Evolutionary conservation across 2,797 vertebrate genomes (phyloP).

Genomic region (Centroberyx gerrardi): DNA sequence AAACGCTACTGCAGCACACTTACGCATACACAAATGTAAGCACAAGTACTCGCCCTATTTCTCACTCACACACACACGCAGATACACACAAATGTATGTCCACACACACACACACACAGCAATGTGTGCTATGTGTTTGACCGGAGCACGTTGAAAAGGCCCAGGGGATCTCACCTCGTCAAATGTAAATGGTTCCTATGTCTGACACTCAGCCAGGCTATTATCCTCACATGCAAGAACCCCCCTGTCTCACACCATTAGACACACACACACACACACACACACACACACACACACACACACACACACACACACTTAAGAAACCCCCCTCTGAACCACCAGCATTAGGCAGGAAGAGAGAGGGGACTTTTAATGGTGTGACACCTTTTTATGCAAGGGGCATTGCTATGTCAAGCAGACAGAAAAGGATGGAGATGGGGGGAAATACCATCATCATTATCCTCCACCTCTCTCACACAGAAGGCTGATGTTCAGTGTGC

Average conservation of each 20-base stretch:
- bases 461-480: not conserved
- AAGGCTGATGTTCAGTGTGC: not conserved
- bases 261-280: slow-evolving; percentile 23
- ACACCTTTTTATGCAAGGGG: slow-evolving; percentile 47
- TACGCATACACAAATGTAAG: not conserved
- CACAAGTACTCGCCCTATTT: not conserved
- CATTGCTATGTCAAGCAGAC: not conserved
- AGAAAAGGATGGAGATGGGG: slow-evolving; percentile 4
- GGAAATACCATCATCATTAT: slow-evolving; percentile 17
- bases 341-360: slow-evolving; percentile 1
- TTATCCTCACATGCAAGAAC: slow-evolving; percentile 37
- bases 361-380: slow-evolving; percentile 36
- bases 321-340: not conserved
- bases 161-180: slow-evolving; percentile 53
- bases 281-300: slow-evolving; percentile 11
- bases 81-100: slow-evolving; percentile 10
- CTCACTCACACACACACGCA: slow-evolving; percentile 3
- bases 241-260: slow-evolving; percentile 39
- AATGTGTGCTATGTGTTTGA: slow-evolving; percentile 27
- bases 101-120: not conserved
- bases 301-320: slow-evolving; percentile 2
- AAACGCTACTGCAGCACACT: slow-evolving; percentile 10
- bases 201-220: slow-evolving; percentile 38
- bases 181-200: slow-evolving; percentile 50
- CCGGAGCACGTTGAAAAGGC: slow-evolving; percentile 33